Conservation (phyloP, 37 sponge, comb jelly and placozoan species). For the Eunapius fragilis region DNA sequence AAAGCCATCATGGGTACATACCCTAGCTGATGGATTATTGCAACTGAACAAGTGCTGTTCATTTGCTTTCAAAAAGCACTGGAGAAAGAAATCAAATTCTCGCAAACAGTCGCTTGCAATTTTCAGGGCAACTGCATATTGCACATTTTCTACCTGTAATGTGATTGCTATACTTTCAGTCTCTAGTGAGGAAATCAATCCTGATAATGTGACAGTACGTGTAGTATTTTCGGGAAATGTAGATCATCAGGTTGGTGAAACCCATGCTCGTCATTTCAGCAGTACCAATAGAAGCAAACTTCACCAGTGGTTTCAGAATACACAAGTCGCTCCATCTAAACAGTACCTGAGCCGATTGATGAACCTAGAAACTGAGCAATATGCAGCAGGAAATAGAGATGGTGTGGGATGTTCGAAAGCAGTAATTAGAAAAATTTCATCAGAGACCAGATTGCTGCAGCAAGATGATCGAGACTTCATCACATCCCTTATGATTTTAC, state of each 20-base stretch:
- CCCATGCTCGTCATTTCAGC: background rate
- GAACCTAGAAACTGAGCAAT: background rate
- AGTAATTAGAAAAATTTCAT: background rate
- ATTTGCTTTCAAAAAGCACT: too few species aligned
- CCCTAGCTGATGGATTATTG: too few species aligned
- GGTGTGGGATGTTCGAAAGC: background rate
- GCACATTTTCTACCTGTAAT: background rate
- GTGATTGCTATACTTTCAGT: background rate
- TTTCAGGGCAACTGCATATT: background rate
- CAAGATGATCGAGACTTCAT: background rate
- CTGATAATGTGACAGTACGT: background rate
- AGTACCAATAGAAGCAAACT: background rate
- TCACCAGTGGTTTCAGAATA: background rate
- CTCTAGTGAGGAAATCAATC: background rate
- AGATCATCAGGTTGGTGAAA: background rate
- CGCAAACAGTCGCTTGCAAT: too few species aligned
- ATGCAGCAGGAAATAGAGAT: background rate
- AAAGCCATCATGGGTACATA: background rate
- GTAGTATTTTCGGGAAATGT: background rate
- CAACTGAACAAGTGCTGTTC: too few species aligned
- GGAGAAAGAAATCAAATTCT: too few species aligned
- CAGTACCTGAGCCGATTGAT: background rate
- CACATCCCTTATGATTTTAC: background rate
- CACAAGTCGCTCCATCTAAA: background rate
- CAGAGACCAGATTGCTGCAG: background rate